phyloP scores from a whole-genome alignment of 2,797 vertebrate genomes.

The Silurus aristotelis region DNA sequence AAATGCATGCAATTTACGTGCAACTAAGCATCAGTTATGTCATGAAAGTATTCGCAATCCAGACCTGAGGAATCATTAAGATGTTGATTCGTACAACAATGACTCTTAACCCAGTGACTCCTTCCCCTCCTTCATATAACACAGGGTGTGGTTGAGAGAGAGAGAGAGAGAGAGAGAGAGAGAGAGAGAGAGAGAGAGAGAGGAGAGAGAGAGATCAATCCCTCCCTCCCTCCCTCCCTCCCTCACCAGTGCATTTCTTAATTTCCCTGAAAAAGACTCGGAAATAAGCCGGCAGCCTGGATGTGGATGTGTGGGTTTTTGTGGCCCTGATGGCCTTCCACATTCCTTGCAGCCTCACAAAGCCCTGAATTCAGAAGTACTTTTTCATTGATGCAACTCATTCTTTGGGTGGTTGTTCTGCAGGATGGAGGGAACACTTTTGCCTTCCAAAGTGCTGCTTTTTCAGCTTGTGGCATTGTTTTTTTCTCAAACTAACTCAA shows the following conservation, averaged over 20 bases:
- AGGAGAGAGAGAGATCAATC: not conserved
- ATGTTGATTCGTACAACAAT: not conserved
- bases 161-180: too few species aligned
- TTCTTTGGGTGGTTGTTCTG: too few species aligned
- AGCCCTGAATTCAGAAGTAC: not conserved
- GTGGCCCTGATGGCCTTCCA: constrained; percentile 9
- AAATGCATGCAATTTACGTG: not conserved
- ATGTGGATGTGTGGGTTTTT: not conserved
- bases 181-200: not conserved
- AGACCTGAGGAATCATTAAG: not conserved
- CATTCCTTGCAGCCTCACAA: not conserved
- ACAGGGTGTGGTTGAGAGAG: not conserved
- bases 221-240: too few species aligned
- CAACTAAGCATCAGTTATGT: not conserved
- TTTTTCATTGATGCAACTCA: not conserved
- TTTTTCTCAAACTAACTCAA: constrained; percentile 4
- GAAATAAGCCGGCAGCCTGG: not conserved
- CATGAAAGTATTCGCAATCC: not conserved
- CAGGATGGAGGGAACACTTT: constrained; percentile 36
- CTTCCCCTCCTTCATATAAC: not conserved
- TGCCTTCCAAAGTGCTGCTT: constrained; percentile 33
- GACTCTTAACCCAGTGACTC: not conserved
- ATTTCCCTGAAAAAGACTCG: not conserved
- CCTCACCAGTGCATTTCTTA: not conserved
- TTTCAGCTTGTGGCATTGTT: constrained; percentile 27